Percentiles rank a stretch among this genome's conserved stretches.
Evolutionary conservation across 2,797 vertebrate genomes (phyloP).

Genomic region (Astyanax mexicanus): DNA sequence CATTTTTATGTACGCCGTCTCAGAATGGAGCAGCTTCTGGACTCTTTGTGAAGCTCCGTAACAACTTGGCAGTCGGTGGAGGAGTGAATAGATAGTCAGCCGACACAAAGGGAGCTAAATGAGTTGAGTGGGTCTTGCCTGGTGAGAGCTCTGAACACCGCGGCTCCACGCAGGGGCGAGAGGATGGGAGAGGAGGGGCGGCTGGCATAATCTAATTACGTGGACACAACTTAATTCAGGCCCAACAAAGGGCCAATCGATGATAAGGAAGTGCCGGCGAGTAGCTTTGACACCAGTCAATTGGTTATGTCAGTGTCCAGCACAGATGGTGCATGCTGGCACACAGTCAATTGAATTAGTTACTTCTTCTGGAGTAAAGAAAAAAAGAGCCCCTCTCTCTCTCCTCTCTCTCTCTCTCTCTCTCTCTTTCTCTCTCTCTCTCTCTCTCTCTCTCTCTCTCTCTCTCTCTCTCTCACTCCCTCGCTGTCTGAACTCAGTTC

Average conservation of each 20-base stretch:
- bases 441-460: not conserved
- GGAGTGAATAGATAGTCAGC: conserved; percentile 40
- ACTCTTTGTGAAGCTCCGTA: conserved; percentile 3
- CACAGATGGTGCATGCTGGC: conserved; percentile 47
- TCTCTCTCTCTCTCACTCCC: too few species aligned
- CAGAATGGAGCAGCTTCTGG: not conserved
- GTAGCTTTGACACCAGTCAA: conserved; percentile 60
- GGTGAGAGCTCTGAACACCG: conserved; percentile 38
- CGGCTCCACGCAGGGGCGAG: conserved; percentile 16
- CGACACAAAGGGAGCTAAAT: conserved; percentile 33
- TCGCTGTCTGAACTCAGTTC: too few species aligned
- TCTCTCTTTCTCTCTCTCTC: not conserved
- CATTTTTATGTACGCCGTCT: not conserved
- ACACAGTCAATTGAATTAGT: conserved; percentile 52
- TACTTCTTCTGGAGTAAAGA: conserved; percentile 29
- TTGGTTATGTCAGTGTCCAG: conserved; percentile 58
- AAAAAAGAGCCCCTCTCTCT: conserved; percentile 15
- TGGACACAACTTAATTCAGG: conserved; percentile 56
- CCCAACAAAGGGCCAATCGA: conserved; percentile 59
- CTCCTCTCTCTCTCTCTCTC: conserved; percentile 4
- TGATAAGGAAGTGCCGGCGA: conserved; percentile 57
- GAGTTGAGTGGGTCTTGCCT: conserved; percentile 30
- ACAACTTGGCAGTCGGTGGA: not conserved
- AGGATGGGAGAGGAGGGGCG: conserved; percentile 31
- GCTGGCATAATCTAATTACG: conserved; percentile 59